Conservation (phyloP, 2,888 invertebrate genomes). For the Branchipolynoe longqiensis region DNA sequence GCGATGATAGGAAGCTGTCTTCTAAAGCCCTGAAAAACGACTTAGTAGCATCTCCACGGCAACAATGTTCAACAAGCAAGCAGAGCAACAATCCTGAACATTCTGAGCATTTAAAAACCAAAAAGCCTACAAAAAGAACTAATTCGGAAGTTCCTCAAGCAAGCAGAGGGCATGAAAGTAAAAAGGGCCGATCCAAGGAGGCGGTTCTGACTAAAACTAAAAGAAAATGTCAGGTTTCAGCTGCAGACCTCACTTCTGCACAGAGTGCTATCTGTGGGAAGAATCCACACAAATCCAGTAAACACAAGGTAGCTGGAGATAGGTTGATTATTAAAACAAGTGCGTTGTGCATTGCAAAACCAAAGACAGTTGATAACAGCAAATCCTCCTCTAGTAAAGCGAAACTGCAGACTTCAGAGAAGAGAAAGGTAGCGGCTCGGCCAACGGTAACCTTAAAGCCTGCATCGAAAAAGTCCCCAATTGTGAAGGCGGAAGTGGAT, state of each 20-base stretch:
- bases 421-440: too few species aligned
- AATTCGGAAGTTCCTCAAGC: background rate
- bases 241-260: background rate
- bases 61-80: background rate
- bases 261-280: background rate
- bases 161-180: background rate
- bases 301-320: too few species aligned
- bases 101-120: background rate
- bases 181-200: background rate
- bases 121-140: background rate
- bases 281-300: too few species aligned
- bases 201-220: background rate
- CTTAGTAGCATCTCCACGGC: background rate
- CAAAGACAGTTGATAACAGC: too few species aligned
- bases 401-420: too few species aligned
- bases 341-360: too few species aligned
- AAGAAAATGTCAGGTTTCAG: background rate
- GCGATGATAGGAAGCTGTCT: background rate
- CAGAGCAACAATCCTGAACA: background rate
- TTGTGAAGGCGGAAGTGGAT: constrained; percentile 47
- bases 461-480: constrained; percentile 27
- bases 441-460: too few species aligned
- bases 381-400: too few species aligned
- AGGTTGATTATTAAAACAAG: too few species aligned
- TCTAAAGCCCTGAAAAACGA: background rate